phyloP scores from a whole-genome alignment of 2,797 vertebrate species.

The Molothrus aeneus region DNA sequence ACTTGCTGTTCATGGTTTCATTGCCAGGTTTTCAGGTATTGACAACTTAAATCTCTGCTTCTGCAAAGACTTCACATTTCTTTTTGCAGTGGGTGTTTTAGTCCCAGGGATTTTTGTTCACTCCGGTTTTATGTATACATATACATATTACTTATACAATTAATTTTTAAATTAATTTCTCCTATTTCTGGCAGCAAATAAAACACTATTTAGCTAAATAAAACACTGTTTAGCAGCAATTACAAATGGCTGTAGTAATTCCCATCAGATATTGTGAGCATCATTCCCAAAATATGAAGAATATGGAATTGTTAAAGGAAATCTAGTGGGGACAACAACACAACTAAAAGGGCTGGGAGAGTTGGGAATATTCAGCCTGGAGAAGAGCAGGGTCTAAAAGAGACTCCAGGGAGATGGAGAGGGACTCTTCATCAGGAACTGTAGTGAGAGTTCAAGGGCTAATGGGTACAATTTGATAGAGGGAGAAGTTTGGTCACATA shows the following conservation, averaged over 20 bases:
- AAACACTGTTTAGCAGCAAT: background rate
- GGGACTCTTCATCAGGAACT: rapidly evolving
- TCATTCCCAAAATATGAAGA: background rate
- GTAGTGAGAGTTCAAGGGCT: too few relatives aligned
- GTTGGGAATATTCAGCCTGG: background rate
- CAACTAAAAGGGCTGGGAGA: background rate
- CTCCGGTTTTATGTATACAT: background rate
- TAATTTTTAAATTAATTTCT: background rate
- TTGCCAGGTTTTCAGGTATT: background rate
- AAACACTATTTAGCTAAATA: background rate
- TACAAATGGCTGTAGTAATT: background rate
- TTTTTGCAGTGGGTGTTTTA: background rate
- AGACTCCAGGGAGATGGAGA: background rate
- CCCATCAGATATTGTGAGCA: background rate
- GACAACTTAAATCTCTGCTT: background rate
- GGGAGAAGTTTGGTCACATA: rapidly evolving
- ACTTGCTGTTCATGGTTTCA: background rate
- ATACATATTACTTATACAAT: background rate
- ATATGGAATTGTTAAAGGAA: background rate
- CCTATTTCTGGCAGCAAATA: background rate
- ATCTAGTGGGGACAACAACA: rapidly evolving
- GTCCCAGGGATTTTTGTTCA: background rate
- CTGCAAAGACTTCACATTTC: background rate
- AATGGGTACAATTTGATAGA: background rate
- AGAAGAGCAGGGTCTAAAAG: background rate